Conservation (phyloP, 2,888 invertebrate species). For the Drosophila mayaguana region DNA sequence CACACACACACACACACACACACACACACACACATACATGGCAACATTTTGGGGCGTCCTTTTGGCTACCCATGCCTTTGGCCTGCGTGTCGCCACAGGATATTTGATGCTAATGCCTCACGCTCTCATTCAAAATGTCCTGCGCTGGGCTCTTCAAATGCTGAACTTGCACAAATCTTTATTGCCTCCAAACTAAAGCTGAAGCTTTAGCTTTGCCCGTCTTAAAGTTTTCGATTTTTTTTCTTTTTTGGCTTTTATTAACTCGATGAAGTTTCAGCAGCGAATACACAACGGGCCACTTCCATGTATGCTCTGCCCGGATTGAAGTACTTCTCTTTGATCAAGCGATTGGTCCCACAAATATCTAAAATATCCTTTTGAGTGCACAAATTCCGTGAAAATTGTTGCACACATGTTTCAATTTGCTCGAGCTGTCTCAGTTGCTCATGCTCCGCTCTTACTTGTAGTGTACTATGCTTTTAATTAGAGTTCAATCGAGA, state of each 20-base stretch:
- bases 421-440: not conserved
- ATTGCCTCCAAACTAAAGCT: slow-evolving; percentile 57
- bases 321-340: slow-evolving; percentile 8
- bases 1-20: not conserved
- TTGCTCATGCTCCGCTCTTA: not conserved
- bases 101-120: slow-evolving; percentile 44
- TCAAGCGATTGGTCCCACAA: not conserved
- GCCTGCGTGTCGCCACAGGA: slow-evolving; percentile 56
- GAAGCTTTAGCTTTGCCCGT: slow-evolving; percentile 31
- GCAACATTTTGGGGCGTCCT: slow-evolving; percentile 28
- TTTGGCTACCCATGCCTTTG: slow-evolving; percentile 43
- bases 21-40: not conserved
- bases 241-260: slow-evolving; percentile 21
- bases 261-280: slow-evolving; percentile 16
- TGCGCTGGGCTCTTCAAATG: slow-evolving; percentile 39
- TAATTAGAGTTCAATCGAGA: slow-evolving; percentile 37
- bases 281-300: slow-evolving; percentile 23
- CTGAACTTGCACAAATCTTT: slow-evolving; percentile 73
- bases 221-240: slow-evolving; percentile 6
- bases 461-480: slow-evolving; percentile 18
- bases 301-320: slow-evolving; percentile 1
- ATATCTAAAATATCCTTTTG: not conserved
- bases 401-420: not conserved
- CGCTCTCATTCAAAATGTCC: slow-evolving; percentile 26
- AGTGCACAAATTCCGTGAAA: not conserved